Percentiles rank a stretch among this genome's conserved stretches.
These are phyloP conservation scores for Python bivittatus DNA, from an alignment of 2,113 vertebrate genomes.

Conservation along the genomic window DNA sequence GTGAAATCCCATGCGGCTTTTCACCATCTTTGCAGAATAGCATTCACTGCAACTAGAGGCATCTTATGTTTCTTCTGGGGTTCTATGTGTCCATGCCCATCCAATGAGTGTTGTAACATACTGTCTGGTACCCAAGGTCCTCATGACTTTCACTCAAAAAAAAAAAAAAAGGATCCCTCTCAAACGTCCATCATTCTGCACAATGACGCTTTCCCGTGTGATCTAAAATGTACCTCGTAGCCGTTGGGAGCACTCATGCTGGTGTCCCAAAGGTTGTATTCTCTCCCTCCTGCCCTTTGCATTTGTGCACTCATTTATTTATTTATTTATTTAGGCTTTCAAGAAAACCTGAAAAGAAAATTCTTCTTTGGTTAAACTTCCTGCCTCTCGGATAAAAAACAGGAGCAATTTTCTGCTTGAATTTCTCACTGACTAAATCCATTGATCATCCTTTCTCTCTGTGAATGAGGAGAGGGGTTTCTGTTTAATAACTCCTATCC, in stretches of 20 bases:
- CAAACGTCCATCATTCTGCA: not conserved
- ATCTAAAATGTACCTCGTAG: not conserved
- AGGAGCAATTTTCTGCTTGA: slow-evolving; percentile 99
- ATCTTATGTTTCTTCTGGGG: not conserved
- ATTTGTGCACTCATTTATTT: not conserved
- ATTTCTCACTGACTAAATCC: slow-evolving; percentile 99
- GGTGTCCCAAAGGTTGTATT: not conserved
- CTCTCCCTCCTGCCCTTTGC: not conserved
- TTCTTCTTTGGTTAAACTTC: slow-evolving; percentile 79
- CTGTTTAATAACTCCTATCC: slow-evolving; percentile 99
- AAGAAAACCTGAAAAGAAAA: slow-evolving; percentile 61
- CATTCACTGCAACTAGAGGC: not conserved
- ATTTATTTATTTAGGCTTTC: slow-evolving; percentile 32
- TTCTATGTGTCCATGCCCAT: not conserved
- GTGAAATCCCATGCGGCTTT: not conserved
- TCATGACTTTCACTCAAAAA: not conserved
- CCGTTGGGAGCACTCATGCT: not conserved
- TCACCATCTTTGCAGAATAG: not conserved
- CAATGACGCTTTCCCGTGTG: not conserved
- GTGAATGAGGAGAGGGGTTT: slow-evolving; percentile 97
- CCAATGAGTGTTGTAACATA: fast-evolving
- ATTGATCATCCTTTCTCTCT: slow-evolving; percentile 98
- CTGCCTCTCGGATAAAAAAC: slow-evolving; percentile 92
- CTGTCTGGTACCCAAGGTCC: not conserved
- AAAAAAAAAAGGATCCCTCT: not conserved